A percentile compares a stretch with the other conserved stretches of the same genome.
phyloP scores from a whole-genome alignment of 2,888 invertebrate genomes.

The Noctuana brunneofusca region DNA sequence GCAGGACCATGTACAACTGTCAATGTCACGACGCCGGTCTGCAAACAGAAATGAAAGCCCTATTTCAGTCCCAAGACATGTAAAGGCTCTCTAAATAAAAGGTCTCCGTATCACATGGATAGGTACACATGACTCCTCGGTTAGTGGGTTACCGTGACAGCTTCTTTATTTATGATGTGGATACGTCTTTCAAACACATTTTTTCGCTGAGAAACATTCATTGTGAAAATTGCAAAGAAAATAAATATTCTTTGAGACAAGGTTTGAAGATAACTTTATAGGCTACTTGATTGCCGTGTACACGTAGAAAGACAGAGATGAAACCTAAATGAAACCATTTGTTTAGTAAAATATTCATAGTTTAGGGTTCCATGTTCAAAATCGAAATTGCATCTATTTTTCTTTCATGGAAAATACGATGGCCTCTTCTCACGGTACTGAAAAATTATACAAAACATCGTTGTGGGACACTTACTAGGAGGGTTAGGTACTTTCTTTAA shows the following conservation, averaged over 20 bases:
- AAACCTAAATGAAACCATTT: too few species aligned
- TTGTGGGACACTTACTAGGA: too few species aligned
- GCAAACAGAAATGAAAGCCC: slow-evolving; percentile 23
- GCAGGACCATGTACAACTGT: neutral
- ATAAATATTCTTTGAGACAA: slow-evolving; percentile 6
- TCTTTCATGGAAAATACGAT: neutral
- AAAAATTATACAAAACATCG: neutral
- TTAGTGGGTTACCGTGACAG: slow-evolving; percentile 26
- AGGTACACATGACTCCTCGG: slow-evolving; percentile 19
- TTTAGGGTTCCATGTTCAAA: too few species aligned
- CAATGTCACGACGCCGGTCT: slow-evolving; percentile 18
- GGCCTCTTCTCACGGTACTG: neutral
- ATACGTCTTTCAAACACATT: slow-evolving; percentile 7
- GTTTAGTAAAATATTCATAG: too few species aligned
- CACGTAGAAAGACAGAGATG: too few species aligned
- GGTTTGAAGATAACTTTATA: neutral
- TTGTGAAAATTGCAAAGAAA: neutral
- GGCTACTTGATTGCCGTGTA: neutral
- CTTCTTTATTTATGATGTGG: slow-evolving; percentile 20
- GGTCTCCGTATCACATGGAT: slow-evolving; percentile 14
- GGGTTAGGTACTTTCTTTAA: too few species aligned
- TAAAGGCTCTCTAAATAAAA: slow-evolving; percentile 30
- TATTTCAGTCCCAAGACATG: slow-evolving; percentile 18
- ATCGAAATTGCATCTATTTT: neutral
- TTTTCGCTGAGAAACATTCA: neutral